Percentiles rank a stretch among this genome's conserved stretches.
phyloP scores from a whole-genome alignment of 2,888 invertebrate genomes.

The Cephus pygmeus region DNA sequence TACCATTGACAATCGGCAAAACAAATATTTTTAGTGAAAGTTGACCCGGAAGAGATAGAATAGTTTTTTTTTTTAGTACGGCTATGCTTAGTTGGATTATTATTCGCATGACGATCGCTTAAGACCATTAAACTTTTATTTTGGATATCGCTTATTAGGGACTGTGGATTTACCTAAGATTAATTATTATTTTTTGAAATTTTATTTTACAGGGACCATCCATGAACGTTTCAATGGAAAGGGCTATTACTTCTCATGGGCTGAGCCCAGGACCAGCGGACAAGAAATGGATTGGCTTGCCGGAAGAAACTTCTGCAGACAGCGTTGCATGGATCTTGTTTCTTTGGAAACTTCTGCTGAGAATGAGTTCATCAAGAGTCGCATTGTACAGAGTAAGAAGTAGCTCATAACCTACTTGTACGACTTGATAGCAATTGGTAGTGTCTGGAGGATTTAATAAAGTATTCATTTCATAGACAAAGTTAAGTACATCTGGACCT shows the following conservation, averaged over 20 bases:
- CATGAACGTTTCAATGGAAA: constrained; percentile 69
- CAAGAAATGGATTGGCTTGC: constrained; percentile 87
- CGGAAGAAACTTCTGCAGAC: constrained; percentile 86
- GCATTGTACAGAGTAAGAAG: constrained; percentile 78
- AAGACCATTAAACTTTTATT: neutral
- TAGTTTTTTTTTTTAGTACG: neutral
- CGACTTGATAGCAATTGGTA: neutral
- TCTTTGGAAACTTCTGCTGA: constrained; percentile 87
- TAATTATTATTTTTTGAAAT: neutral
- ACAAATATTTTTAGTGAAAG: constrained; percentile 2
- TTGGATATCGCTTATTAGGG: neutral
- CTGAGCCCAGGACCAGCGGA: constrained; percentile 78
- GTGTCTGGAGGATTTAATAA: neutral
- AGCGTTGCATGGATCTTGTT: constrained; percentile 90
- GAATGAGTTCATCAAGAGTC: constrained; percentile 87
- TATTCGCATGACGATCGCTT: neutral
- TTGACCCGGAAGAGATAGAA: neutral
- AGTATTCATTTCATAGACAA: constrained; percentile 61
- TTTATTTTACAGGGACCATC: constrained; percentile 56
- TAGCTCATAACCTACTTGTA: neutral
- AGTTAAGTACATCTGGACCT: constrained; percentile 93
- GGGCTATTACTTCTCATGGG: constrained; percentile 91
- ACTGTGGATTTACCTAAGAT: neutral
- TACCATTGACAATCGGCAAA: constrained; percentile 2
- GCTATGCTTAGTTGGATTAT: neutral